phyloP scores from a whole-genome alignment of 2,888 invertebrate species.

The Sisyra terminalis region DNA sequence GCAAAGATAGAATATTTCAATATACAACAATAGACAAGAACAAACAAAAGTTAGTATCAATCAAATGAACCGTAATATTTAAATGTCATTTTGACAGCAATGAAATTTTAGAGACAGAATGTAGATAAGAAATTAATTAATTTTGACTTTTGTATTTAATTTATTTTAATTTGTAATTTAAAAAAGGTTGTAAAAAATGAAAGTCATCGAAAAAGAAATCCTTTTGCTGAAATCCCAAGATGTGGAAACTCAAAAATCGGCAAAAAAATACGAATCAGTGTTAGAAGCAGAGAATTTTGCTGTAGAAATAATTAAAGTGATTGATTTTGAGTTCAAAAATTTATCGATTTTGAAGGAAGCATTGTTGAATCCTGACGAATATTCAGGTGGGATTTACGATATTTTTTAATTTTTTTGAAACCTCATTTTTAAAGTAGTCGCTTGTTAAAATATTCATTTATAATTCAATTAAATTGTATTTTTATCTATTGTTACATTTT shows the following conservation, averaged over 20 bases:
- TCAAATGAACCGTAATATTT: no score
- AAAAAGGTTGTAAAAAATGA: slow-evolving; percentile 12
- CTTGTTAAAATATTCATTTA: no score
- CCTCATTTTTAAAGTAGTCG: neutral
- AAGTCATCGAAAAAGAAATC: slow-evolving; percentile 18
- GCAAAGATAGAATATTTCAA: no score
- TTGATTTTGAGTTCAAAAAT: slow-evolving; percentile 33
- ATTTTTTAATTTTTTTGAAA: slow-evolving; percentile 1
- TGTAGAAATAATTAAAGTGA: slow-evolving; percentile 30
- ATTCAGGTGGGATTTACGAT: slow-evolving; percentile 22
- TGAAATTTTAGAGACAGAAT: no score
- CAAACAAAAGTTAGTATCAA: no score
- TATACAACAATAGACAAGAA: no score
- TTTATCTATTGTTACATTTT: no score
- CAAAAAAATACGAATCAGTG: slow-evolving; percentile 29
- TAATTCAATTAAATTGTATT: no score
- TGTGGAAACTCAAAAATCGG: slow-evolving; percentile 19
- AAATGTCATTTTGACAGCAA: no score
- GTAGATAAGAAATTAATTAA: no score
- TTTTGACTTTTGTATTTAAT: no score
- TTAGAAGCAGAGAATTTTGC: slow-evolving; percentile 28
- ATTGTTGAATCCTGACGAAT: slow-evolving; percentile 27
- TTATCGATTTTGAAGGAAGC: slow-evolving; percentile 26
- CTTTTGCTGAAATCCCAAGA: slow-evolving; percentile 22
- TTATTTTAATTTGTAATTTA: no score